phyloP scores from a whole-genome alignment of 2,797 vertebrate genomes.

The Pantherophis vulpinus region DNA sequence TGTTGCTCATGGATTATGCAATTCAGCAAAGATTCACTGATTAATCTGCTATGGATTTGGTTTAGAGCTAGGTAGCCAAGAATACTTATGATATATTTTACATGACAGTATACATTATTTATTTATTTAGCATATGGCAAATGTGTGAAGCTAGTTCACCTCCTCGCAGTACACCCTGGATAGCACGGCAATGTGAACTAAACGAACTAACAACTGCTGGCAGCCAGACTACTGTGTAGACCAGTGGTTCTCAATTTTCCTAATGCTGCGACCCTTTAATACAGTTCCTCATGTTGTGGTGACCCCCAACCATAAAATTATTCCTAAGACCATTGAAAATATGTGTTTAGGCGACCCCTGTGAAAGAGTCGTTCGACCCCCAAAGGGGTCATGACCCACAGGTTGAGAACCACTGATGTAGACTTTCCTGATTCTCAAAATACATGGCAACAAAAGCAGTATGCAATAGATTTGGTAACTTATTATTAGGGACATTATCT shows the following conservation, averaged over 20 bases:
- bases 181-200: not conserved
- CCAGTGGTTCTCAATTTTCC: too few relatives aligned
- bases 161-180: not conserved
- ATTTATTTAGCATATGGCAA: not conserved
- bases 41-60: not conserved
- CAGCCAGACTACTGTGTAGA: not conserved
- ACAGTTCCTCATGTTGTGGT: too few relatives aligned
- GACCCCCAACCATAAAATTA: too few relatives aligned
- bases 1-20: not conserved
- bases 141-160: not conserved
- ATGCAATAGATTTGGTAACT: not conserved
- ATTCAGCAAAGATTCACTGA: not conserved
- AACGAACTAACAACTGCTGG: not conserved
- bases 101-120: not conserved
- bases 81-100: not conserved
- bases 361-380: too few relatives aligned
- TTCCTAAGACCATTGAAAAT: too few relatives aligned
- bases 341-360: too few relatives aligned
- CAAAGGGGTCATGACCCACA: too few relatives aligned
- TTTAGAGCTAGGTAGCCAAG: not conserved
- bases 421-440: not conserved
- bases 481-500: not conserved
- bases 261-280: too few relatives aligned
- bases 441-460: not conserved
- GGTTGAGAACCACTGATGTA: not conserved